phyloP scores from a whole-genome alignment of 2,888 invertebrate species.

The Orchestes rusci region DNA sequence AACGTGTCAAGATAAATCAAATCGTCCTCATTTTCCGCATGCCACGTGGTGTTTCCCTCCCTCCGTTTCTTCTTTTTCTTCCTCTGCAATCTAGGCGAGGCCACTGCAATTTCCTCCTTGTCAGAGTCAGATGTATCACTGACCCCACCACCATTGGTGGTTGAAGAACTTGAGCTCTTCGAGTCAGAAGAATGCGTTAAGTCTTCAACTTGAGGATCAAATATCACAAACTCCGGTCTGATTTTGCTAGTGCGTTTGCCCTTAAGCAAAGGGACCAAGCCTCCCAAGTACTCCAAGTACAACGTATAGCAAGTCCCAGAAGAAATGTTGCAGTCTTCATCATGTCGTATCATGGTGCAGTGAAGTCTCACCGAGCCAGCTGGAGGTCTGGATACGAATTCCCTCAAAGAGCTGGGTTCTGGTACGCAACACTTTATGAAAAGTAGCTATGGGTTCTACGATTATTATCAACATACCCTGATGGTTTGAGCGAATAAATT shows the following conservation, averaged over 20 bases:
- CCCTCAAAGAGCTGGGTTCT: conserved; percentile 75
- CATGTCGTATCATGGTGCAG: conserved; percentile 96
- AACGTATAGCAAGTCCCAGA: conserved; percentile 75
- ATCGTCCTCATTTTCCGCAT: conserved; percentile 43
- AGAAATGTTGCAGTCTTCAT: conserved; percentile 66
- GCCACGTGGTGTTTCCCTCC: conserved; percentile 37
- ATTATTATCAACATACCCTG: conserved; percentile 53
- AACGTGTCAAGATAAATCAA: conserved; percentile 76
- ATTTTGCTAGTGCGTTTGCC: conserved; percentile 95
- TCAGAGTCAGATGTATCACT: conserved; percentile 63
- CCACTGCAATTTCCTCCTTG: conserved; percentile 63
- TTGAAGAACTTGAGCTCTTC: conserved; percentile 51
- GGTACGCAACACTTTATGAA: conserved; percentile 84
- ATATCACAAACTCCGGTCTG: conserved; percentile 96
- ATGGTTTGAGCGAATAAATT: conserved; percentile 91
- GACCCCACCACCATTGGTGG: conserved; percentile 47
- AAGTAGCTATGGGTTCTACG: neutral
- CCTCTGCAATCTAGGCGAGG: conserved; percentile 75
- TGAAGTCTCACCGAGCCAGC: conserved; percentile 78
- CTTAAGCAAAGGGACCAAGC: conserved; percentile 90
- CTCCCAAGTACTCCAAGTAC: conserved; percentile 93
- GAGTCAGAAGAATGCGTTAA: conserved; percentile 33
- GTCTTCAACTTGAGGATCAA: conserved; percentile 83
- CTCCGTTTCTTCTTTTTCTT: conserved; percentile 54
- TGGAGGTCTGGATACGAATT: conserved; percentile 91